Evolutionary conservation across 2,113 vertebrate genomes (phyloP), one percentile per base, ranked within the genome.

Genomic region (Coreoperca whiteheadi): DNA sequence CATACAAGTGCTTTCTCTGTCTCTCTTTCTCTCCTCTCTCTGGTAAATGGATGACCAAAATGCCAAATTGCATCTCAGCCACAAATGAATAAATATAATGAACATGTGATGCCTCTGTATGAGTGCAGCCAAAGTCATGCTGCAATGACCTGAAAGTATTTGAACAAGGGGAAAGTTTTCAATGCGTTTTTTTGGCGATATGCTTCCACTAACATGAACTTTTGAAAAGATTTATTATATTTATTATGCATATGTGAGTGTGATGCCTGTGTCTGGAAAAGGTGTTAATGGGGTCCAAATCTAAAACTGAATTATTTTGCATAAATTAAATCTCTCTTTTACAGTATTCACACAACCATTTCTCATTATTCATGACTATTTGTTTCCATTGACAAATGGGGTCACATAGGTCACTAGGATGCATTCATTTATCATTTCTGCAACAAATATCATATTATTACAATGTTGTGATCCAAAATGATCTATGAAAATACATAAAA

Each of bases 1-100:
- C 95, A 95, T 95, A 96, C 96, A 96, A 96, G 96, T 96, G 96
- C 95, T 95, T 90, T 92, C 94, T 89, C 94, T 94, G 96, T 96
- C 74, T 87, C 85, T 82, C 71, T 76, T 69, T 77, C 56, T 69
- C 73, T 77, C 53, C 57, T n/a, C 34, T 71, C 64, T 69, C 59
- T 75, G 91, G 92, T 94, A 97, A 96, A 96, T 96, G 95, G 96
- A 95, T 94, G 93, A 91, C 94, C 95, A 95, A 94, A 96, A 93
- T 72, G 91, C 94, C 95, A 94, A 95, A 96, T 95, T 95, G 96
- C 94, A 96, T 95, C 95, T 95, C 95, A 95, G 94, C 92, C 89
- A 92, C 96, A 94, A 96, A 96, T 96, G 95, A 95, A 96, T 95
- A 94, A 94, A 96, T 88, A 94, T 86, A 97, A 96, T 94, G 89